These are phyloP conservation scores for Sebastes flavidus DNA, from an alignment of 2,797 vertebrate species.

Conservation along the genomic window DNA sequence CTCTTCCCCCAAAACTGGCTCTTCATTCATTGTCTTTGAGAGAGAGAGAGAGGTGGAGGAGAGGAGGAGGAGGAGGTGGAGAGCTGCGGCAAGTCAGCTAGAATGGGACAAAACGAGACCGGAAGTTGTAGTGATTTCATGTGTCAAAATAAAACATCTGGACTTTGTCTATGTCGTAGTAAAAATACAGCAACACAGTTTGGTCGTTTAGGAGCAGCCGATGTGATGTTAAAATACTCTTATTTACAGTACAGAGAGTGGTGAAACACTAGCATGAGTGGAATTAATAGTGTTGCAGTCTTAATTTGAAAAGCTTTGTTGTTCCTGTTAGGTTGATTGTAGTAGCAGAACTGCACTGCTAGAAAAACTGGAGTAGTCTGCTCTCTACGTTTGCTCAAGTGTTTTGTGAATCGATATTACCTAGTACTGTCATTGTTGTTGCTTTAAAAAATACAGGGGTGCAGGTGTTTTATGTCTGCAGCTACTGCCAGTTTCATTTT, in stretches of 20 bases:
- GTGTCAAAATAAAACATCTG: constrained; percentile 21
- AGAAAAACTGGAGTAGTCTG: constrained; percentile 17
- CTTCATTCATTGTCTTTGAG: constrained; percentile 77
- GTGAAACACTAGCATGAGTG: neutral
- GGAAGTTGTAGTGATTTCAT: constrained; percentile 21
- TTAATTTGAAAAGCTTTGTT: too few relatives aligned
- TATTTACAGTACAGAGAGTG: neutral
- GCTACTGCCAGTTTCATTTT: neutral
- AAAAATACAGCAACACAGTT: accelerated
- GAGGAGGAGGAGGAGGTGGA: constrained; percentile 46
- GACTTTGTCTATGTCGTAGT: neutral
- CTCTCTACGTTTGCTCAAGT: neutral
- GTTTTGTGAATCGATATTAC: neutral
- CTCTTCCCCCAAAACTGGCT: constrained; percentile 37
- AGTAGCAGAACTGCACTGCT: constrained; percentile 16
- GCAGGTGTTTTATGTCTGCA: neutral
- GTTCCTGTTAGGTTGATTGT: neutral
- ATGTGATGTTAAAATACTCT: neutral
- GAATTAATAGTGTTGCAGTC: neutral
- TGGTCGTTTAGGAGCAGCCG: accelerated
- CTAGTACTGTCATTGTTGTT: neutral
- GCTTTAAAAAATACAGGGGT: neutral
- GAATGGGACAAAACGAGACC: constrained; percentile 1
- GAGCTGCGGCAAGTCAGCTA: constrained; percentile 59
- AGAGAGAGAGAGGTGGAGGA: constrained; percentile 49